A percentile compares a stretch with the other conserved stretches of the same genome.
Conservation (phyloP, 2,113 vertebrate genomes). For the Choloepus hoffmanni region DNA sequence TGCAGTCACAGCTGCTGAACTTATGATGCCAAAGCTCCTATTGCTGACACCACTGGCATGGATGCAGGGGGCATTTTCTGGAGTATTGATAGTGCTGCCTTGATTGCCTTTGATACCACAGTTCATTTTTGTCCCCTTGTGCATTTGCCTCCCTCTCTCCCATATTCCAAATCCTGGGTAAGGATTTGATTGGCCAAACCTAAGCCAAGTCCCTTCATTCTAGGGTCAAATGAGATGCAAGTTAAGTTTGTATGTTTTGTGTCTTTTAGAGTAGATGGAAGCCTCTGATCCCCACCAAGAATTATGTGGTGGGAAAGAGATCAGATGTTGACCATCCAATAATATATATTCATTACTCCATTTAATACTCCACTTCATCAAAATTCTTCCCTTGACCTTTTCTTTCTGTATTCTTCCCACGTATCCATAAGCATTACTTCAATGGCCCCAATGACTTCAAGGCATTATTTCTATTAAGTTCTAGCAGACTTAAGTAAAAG, state of each 20-base stretch:
- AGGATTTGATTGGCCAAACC: background rate
- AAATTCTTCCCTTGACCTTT: background rate
- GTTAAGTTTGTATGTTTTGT: background rate
- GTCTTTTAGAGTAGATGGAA: background rate
- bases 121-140: background rate
- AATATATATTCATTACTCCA: background rate
- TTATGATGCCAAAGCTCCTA: background rate
- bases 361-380: background rate
- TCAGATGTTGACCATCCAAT: too few relatives aligned
- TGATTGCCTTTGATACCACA: too few relatives aligned
- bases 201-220: background rate
- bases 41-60: background rate
- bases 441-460: too few relatives aligned
- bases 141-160: background rate
- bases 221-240: background rate
- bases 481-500: too few relatives aligned
- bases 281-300: background rate
- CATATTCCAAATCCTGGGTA: background rate
- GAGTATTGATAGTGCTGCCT: background rate
- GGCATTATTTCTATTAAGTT: background rate
- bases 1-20: background rate
- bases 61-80: rapidly evolving
- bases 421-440: background rate
- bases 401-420: background rate
- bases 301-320: too few relatives aligned